Evolutionary conservation across 2,797 vertebrate genomes (phyloP).

Genomic region (Ispidina picta): DNA sequence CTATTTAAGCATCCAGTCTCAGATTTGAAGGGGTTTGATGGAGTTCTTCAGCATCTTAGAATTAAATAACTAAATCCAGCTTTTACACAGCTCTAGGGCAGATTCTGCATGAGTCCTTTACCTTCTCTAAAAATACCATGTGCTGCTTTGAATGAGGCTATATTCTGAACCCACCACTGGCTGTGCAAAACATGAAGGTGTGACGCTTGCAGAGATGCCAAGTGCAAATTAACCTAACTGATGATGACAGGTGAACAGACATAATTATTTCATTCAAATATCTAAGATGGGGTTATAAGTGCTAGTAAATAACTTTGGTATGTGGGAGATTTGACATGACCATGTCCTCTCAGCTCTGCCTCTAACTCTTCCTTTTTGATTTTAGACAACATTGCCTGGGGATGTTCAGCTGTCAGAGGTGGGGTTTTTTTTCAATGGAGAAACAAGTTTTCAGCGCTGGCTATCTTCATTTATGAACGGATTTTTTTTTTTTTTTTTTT

Average conservation of each 20-base stretch:
- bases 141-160: neutral
- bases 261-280: neutral
- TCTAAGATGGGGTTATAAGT: neutral
- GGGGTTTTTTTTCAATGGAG: neutral
- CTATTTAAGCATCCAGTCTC: neutral
- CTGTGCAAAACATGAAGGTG: fast-evolving
- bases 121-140: neutral
- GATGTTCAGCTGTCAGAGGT: neutral
- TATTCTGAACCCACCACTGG: fast-evolving
- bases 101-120: fast-evolving
- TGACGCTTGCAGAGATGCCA: neutral
- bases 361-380: neutral
- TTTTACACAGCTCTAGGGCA: neutral
- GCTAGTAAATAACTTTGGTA: neutral
- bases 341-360: neutral
- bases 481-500: neutral
- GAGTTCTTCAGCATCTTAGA: neutral
- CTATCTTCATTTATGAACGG: neutral
- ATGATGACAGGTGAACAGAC: neutral
- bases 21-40: neutral
- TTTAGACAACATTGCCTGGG: neutral
- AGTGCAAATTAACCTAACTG: neutral
- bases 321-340: neutral
- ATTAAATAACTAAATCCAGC: neutral
- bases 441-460: neutral